Percentiles rank a stretch among this genome's conserved stretches.
Conservation (phyloP, 2,797 vertebrate species). For the Ibycter americanus region DNA sequence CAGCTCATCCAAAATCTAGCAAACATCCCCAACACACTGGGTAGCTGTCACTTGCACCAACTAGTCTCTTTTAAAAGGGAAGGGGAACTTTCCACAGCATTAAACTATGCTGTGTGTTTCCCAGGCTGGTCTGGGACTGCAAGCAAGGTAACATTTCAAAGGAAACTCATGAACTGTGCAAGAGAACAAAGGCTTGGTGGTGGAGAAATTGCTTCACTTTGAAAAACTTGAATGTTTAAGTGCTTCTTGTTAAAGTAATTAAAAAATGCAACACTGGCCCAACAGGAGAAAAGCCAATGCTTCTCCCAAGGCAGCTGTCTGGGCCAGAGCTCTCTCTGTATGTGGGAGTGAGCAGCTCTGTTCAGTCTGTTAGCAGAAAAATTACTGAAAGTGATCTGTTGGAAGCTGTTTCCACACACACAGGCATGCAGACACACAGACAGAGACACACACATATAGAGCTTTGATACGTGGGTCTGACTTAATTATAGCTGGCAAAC, state of each 20-base stretch:
- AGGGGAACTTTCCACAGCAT: neutral
- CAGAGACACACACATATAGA: neutral
- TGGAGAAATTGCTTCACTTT: neutral
- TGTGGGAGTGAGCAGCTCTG: constrained; percentile 17
- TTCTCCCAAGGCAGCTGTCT: constrained; percentile 13
- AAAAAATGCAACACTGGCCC: neutral
- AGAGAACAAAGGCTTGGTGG: neutral
- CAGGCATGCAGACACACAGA: neutral
- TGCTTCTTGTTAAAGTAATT: constrained; percentile 11
- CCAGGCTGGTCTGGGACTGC: neutral
- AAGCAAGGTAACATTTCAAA: neutral
- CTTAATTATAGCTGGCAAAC: neutral
- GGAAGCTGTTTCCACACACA: neutral
- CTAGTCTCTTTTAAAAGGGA: neutral
- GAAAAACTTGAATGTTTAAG: neutral
- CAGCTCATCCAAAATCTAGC: neutral
- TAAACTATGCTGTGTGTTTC: neutral
- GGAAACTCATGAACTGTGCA: neutral
- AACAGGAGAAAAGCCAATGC: constrained; percentile 1
- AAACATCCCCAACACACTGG: neutral
- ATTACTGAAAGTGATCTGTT: constrained; percentile 29
- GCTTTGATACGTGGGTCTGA: neutral
- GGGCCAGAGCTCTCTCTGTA: neutral
- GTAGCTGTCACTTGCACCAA: neutral
- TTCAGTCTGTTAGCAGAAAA: neutral